Evolutionary conservation across 1,140 invertebrate species (phyloP).

Genomic region (Papilio xuthus): DNA sequence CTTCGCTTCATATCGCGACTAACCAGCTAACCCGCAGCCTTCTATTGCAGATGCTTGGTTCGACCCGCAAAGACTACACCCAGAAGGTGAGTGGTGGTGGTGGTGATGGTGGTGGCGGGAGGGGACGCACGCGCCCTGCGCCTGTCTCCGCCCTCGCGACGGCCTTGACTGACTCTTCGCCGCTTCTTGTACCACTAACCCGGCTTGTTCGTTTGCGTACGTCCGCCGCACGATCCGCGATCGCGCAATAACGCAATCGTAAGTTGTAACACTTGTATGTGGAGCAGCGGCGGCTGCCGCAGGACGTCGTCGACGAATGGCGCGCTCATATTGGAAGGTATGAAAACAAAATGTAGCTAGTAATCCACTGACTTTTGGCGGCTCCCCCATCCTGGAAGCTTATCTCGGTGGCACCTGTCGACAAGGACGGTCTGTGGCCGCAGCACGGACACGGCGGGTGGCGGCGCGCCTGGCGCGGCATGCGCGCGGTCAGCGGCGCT

Average conservation of each 20-base stretch:
- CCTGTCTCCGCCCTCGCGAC: not conserved
- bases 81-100: conserved; percentile 89
- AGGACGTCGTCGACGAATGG: not conserved
- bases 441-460: not conserved
- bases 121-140: conserved; percentile 8
- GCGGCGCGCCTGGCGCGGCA: not conserved
- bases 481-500: not conserved
- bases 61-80: conserved; percentile 93
- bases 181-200: conserved; percentile 36
- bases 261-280: not conserved
- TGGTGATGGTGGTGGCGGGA: conserved; percentile 41
- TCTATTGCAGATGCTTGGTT: conserved; percentile 95
- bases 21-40: conserved; percentile 78
- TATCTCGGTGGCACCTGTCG: not conserved
- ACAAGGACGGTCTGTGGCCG: not conserved
- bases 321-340: not conserved
- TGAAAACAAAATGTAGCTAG: not conserved
- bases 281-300: not conserved
- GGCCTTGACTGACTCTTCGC: conserved; percentile 11
- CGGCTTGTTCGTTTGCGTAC: not conserved
- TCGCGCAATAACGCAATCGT: not conserved
- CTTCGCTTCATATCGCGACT: conserved; percentile 74
- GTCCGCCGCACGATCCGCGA: not conserved
- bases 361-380: too few species aligned
- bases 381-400: not conserved